A percentile compares a stretch with the other conserved stretches of the same genome.
These are phyloP conservation scores for Vicugna pacos DNA, from an alignment of 2,113 vertebrate genomes.

Conservation along the genomic window DNA sequence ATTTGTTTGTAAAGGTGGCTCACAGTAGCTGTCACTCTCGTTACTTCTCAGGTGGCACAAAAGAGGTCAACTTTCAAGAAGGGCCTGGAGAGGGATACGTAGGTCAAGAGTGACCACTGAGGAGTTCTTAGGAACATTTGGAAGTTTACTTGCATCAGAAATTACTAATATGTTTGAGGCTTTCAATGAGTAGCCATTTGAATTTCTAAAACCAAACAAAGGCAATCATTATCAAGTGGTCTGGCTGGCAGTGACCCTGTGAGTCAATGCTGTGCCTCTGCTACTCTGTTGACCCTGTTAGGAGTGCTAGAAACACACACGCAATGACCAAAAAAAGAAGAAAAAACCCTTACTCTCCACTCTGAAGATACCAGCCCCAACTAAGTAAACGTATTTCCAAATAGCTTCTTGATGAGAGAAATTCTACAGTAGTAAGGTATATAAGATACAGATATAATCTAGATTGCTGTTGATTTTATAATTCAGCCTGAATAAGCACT, in stretches of 20 bases:
- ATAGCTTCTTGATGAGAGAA: not conserved
- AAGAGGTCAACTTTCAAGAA: not conserved
- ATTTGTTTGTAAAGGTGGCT: not conserved
- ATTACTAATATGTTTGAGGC: not conserved
- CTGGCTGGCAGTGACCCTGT: not conserved
- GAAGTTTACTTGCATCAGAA: not conserved
- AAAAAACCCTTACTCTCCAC: not conserved
- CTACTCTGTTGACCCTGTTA: not conserved
- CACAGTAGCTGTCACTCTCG: not conserved
- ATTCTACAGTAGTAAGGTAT: not conserved
- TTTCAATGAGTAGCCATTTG: not conserved
- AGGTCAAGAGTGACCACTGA: not conserved
- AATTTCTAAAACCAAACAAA: conserved; percentile 25
- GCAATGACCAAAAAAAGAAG: not conserved
- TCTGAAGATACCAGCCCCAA: not conserved
- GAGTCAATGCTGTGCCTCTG: not conserved
- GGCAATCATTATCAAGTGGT: not conserved
- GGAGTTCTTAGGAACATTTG: not conserved
- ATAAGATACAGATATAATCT: not conserved
- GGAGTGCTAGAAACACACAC: not conserved
- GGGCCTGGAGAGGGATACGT: not conserved
- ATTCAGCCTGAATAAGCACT: not conserved
- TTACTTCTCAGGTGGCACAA: not conserved
- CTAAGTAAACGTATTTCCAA: not conserved
- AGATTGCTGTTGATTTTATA: conserved; percentile 26